These are phyloP conservation scores for Drosophila suboccidentalis DNA, from an alignment of 2,888 invertebrate species.

Conservation along the genomic window DNA sequence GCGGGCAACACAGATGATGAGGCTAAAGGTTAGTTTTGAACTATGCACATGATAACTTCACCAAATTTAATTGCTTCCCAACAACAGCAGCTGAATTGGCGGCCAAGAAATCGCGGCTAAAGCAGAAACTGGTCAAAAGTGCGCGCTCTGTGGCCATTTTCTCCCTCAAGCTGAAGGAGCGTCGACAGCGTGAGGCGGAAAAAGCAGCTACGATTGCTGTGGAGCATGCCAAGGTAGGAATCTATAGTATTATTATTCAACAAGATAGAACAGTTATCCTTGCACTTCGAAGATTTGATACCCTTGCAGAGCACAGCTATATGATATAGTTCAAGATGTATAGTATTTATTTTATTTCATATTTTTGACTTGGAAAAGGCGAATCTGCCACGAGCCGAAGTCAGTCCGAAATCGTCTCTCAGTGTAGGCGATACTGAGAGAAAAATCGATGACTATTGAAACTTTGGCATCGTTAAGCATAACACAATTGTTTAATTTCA, in stretches of 20 bases:
- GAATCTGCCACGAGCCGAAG: too few relatives aligned
- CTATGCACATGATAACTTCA: not conserved
- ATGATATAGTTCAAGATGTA: too few relatives aligned
- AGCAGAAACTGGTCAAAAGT: slow-evolving; percentile 92
- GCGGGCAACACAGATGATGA: slow-evolving; percentile 86
- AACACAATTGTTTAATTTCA: too few relatives aligned
- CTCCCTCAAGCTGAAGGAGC: slow-evolving; percentile 91
- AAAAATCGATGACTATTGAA: too few relatives aligned
- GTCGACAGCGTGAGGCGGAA: slow-evolving; percentile 92
- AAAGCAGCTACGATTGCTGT: slow-evolving; percentile 88
- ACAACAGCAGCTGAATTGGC: slow-evolving; percentile 87
- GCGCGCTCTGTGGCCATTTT: slow-evolving; percentile 95
- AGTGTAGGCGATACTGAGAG: too few relatives aligned
- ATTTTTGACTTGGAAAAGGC: too few relatives aligned
- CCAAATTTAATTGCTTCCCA: not conserved
- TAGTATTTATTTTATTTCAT: too few relatives aligned
- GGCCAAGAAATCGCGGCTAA: slow-evolving; percentile 89
- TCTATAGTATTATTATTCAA: not conserved
- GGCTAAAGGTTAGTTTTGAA: slow-evolving; percentile 86
- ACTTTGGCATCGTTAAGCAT: too few relatives aligned
- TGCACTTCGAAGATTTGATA: too few relatives aligned
- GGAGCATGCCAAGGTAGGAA: slow-evolving; percentile 86
- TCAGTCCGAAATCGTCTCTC: too few relatives aligned
- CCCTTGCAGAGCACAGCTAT: too few relatives aligned
- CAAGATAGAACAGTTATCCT: not conserved